These are phyloP conservation scores for Notolabrus celidotus DNA, from an alignment of 2,797 vertebrate species.

Conservation along the genomic window DNA sequence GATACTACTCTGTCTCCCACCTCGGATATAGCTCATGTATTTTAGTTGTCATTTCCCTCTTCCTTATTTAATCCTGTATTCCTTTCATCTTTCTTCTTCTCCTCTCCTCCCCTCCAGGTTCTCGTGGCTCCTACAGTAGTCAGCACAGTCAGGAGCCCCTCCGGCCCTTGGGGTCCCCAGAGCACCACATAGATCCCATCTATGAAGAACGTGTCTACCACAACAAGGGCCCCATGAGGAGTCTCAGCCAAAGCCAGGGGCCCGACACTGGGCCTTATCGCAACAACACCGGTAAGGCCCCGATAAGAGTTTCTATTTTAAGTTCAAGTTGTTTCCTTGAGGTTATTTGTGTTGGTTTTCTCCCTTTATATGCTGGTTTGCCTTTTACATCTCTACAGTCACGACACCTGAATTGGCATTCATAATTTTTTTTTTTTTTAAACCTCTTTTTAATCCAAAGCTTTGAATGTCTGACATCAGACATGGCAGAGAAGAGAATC, in stretches of 20 bases:
- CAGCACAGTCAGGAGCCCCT: slow-evolving; percentile 96
- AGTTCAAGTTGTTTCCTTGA: neutral
- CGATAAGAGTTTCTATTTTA: neutral
- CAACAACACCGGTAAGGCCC: slow-evolving; percentile 93
- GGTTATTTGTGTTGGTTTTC: neutral
- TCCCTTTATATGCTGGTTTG: neutral
- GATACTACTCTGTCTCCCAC: neutral
- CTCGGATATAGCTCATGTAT: neutral
- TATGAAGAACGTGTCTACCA: slow-evolving; percentile 98
- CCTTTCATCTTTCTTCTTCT: neutral
- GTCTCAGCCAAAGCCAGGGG: slow-evolving; percentile 97
- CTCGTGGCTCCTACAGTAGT: slow-evolving; percentile 95
- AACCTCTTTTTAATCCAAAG: too few relatives aligned
- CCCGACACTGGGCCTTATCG: slow-evolving; percentile 93
- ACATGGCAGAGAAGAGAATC: too few relatives aligned
- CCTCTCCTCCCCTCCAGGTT: slow-evolving; percentile 83
- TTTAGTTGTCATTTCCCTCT: neutral
- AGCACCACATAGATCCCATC: slow-evolving; percentile 98
- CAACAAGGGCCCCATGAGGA: slow-evolving; percentile 98
- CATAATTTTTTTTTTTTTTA: too few relatives aligned
- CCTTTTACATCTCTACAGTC: neutral
- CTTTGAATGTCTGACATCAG: too few relatives aligned
- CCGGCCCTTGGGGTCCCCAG: slow-evolving; percentile 94
- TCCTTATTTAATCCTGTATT: neutral
- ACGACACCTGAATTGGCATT: too few relatives aligned